Base-by-base conservation (phyloP, 2,797 vertebrate genomes). In the Alfaro cultratus region DNA sequence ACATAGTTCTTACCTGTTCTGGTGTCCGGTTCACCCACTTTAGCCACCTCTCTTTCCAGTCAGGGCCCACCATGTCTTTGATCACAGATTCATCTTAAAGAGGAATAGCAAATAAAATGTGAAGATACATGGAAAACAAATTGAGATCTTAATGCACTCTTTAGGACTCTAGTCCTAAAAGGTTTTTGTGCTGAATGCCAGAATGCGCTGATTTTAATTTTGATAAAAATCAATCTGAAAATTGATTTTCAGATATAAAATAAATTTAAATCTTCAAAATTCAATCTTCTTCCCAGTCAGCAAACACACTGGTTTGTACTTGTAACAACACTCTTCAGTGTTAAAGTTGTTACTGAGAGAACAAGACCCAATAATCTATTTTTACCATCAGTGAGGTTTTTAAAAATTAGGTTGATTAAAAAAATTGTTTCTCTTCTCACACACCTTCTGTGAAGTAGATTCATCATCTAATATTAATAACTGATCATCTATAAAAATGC, bases 41-140 rank as follows among this genome's bases (percentile, higher is more conserved):
- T 9, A 99, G 15, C 98, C 98, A 99, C 41, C 99, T 95, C 92
- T 98, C 96, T 89, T 96, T 98, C 99, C 99, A 99, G 80, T 97
- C 96, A 79, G 99, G 99, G 49, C 99, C 99, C 77, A 99, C 97
- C 98, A 99, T 99, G 91, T 97, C 97, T 84, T 93, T 95, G 89
- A 99, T 98, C 81, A 99, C 96, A 10, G 96, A 97, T 80, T 99
- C 98, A 81, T 98, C 99, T 99, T 83, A 46, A 90, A 12, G n/a
- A 43, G 0, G 15, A 84, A 1, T 5, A 83, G 23, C 74, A 0
- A 46, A 39, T 16, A 4, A 39, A 6, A 4, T 71, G 55, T 15
- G 6, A 18, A 57, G 21, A 74, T 5, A 31, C 13, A 1, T 34
- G 55, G 78, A 60, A 9, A 76, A 72, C 4, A 74, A 36, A 82